Percentiles rank a stretch among this genome's conserved stretches.
These are phyloP conservation scores for Argynnis bischoffii DNA, from an alignment of 2,888 invertebrate species.

Conservation along the genomic window DNA sequence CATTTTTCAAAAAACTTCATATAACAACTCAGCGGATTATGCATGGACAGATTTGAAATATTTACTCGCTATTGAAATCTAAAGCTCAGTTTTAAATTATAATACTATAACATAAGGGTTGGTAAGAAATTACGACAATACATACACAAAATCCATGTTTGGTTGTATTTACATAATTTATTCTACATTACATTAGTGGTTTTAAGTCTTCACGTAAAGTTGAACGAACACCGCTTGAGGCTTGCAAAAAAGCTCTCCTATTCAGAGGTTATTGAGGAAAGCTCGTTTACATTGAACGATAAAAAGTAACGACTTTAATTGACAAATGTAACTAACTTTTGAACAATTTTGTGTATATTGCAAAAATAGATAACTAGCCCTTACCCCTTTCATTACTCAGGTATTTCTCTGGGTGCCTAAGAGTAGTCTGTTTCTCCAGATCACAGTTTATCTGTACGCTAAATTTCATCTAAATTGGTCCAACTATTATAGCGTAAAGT, in stretches of 20 bases:
- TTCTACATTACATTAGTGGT: constrained; percentile 39
- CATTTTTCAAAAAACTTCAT: too few species aligned
- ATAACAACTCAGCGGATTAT: too few species aligned
- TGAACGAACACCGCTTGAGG: constrained; percentile 46
- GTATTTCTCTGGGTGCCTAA: neutral
- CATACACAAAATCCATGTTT: constrained; percentile 39
- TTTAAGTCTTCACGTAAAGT: constrained; percentile 51
- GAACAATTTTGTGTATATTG: too few species aligned
- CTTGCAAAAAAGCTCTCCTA: constrained; percentile 45
- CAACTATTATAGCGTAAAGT: too few species aligned
- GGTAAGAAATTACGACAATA: constrained; percentile 19
- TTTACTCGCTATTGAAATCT: neutral
- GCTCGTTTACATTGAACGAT: constrained; percentile 40
- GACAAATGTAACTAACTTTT: too few species aligned
- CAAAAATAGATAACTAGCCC: neutral
- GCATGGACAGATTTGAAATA: neutral
- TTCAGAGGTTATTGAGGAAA: constrained; percentile 43
- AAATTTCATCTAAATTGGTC: too few species aligned
- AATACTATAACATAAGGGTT: neutral
- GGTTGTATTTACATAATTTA: constrained; percentile 54
- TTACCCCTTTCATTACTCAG: neutral
- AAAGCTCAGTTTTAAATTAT: constrained; percentile 3
- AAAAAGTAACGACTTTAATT: neutral
- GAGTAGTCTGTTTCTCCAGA: too few species aligned
- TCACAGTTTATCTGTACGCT: too few species aligned